Evolutionary conservation across 53 echinoderm and acorn worm genomes (phyloP), one percentile per base, ranked within the genome.

Genomic region (Mesocentrotus franciscanus): DNA sequence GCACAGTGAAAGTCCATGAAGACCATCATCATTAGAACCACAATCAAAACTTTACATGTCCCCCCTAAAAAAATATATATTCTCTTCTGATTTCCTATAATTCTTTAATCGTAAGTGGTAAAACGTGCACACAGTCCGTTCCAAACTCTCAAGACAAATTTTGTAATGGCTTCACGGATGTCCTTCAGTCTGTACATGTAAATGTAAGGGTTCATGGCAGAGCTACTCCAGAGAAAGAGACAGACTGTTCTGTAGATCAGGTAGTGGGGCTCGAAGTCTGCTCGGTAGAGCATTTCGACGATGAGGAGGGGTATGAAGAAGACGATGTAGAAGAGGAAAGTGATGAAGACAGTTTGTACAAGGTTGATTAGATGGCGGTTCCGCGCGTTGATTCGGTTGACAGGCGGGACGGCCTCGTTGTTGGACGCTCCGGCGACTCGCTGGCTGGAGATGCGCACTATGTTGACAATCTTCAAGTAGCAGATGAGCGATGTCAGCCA

Each of bases 401-500:
- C 27, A 56, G 39, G 68, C 49, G 30, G 75, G n/a, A 68, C 9
- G 16, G 64, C 8, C 4, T 30, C 91, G 34, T 9, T 36, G 62
- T 11, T 29, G 3, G 39, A 56, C 20, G 49, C 71, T 7, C 33
- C 71, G 8, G 92, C 72, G 14, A 68, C 92, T 14, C 62, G 18
- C 26, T 49, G 20, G 71, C 18, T 36, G 0, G 92, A 92, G 55
- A 55, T 56, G n/a, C 92, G 92, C 29, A 92, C 92, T 49, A 72
- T 68, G 92, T 75, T 92, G 56, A 55, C 92, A 9, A 92, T 92
- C 71, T 71, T 71, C 27, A 92, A 5, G 57, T 92, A 92, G 75
- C 92, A 92, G 22, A 74, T 56, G 42, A 92, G 75, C 4, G 92
- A 92, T 24, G n/a, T 74, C 56, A 92, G 14, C 92, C 92, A 92